Conservation (phyloP, 2,113 vertebrate genomes). For the Monarcha castaneiventris region DNA sequence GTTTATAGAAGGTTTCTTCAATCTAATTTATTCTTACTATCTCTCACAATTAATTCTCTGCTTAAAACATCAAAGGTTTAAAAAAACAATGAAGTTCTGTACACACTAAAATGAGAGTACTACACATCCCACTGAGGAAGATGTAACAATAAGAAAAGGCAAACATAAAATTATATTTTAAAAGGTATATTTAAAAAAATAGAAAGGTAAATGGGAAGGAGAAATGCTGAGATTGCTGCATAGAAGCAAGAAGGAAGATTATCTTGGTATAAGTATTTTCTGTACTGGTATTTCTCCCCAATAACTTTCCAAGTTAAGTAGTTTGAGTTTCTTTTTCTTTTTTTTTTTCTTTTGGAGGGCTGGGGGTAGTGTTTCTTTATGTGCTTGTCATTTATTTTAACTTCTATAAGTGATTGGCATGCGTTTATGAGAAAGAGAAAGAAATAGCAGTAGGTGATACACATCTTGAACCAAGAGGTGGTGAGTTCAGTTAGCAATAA, state of each 20-base stretch:
- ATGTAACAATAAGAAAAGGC: background rate
- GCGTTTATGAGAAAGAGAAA: background rate
- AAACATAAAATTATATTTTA: background rate
- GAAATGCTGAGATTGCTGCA: background rate
- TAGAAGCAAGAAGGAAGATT: background rate
- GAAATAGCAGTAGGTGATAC: background rate
- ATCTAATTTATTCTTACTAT: background rate
- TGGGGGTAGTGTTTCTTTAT: background rate
- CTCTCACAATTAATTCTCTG: background rate
- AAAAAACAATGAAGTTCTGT: background rate
- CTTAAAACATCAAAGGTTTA: background rate
- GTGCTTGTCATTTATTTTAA: background rate
- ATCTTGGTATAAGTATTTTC: background rate
- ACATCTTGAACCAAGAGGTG: background rate
- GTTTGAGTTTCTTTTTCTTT: background rate
- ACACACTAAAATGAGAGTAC: background rate
- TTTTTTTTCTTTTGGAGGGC: background rate
- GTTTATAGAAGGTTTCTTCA: background rate
- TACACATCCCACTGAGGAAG: background rate
- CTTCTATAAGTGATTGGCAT: background rate
- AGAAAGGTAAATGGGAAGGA: background rate
- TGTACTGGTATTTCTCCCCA: background rate
- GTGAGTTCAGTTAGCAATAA: background rate
- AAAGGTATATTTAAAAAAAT: background rate
- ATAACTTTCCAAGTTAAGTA: background rate